These are phyloP conservation scores for Hirundo rustica DNA, from an alignment of 2,797 vertebrate species.

Conservation along the genomic window DNA sequence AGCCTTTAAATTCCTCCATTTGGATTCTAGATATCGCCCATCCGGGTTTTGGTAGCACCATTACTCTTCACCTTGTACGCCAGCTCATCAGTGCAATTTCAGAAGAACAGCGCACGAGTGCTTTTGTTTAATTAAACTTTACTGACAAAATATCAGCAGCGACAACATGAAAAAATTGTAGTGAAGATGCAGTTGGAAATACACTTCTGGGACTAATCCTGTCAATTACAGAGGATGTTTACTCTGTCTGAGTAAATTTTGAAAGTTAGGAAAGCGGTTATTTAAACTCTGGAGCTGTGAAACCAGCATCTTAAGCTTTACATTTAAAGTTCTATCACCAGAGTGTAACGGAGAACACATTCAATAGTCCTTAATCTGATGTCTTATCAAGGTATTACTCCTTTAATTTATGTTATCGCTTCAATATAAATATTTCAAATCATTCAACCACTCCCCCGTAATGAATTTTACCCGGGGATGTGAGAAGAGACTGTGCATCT, in stretches of 20 bases:
- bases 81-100: neutral
- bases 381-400: neutral
- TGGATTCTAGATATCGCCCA: neutral
- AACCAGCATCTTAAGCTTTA: neutral
- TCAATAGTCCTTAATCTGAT: neutral
- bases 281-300: neutral
- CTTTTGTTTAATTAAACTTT: slow-evolving; percentile 43
- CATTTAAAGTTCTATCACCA: neutral
- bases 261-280: neutral
- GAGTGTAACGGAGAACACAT: neutral
- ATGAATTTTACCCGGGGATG: neutral
- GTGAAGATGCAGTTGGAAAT: slow-evolving; percentile 11
- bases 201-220: neutral
- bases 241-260: neutral
- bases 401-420: neutral
- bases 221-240: neutral
- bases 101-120: neutral
- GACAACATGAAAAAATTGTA: neutral
- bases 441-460: neutral
- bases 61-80: neutral
- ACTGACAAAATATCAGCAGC: slow-evolving; percentile 12
- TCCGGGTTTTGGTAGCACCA: neutral
- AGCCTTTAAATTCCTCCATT: fast-evolving
- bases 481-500: neutral
- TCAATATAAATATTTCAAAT: neutral